These are phyloP conservation scores for Cheilosia urbana DNA, from an alignment of 2,888 invertebrate genomes.

Conservation along the genomic window DNA sequence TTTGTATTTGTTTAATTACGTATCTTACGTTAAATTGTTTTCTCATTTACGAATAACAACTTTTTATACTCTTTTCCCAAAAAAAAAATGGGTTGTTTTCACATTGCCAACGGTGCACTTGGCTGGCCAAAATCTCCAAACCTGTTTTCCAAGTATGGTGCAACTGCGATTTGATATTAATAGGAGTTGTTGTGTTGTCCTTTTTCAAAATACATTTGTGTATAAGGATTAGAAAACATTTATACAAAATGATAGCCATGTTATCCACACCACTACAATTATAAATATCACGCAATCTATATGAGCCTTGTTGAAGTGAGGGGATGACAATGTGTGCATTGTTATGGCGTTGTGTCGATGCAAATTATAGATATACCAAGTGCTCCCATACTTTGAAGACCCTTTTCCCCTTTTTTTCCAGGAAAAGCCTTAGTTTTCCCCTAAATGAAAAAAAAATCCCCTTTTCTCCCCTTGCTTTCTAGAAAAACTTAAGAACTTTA, in stretches of 20 bases:
- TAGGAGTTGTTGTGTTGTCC: conserved; percentile 10
- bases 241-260: background rate
- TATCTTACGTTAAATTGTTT: background rate
- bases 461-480: too few species aligned
- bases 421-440: too few species aligned
- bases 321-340: background rate
- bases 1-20: conserved; percentile 57
- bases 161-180: conserved; percentile 27
- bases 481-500: too few species aligned
- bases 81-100: conserved; percentile 13
- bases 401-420: too few species aligned
- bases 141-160: conserved; percentile 20
- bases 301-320: background rate
- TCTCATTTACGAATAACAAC: background rate
- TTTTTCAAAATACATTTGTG: background rate
- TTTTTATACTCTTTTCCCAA: conserved; percentile 11
- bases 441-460: too few species aligned
- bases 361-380: too few species aligned
- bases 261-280: too few species aligned
- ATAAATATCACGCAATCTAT: too few species aligned
- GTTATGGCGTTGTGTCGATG: too few species aligned
- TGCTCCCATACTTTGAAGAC: too few species aligned
- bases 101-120: conserved; percentile 20
- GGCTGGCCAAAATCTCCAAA: conserved; percentile 19
- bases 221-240: conserved; percentile 31